Evolutionary conservation across 2,888 invertebrate species (phyloP).

Genomic region (Troides helena): DNA sequence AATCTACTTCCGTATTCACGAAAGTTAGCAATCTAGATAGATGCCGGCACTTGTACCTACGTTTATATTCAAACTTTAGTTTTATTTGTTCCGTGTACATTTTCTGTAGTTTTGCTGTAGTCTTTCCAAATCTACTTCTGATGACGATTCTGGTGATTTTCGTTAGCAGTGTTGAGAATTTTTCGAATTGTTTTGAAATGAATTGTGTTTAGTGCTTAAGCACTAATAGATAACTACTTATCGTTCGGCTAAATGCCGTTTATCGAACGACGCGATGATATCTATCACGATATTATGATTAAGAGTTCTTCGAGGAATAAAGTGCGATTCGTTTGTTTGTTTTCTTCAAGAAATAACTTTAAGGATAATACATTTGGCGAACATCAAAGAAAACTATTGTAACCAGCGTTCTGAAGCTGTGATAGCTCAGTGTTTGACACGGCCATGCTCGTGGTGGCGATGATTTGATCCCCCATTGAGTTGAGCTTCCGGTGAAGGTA

Average conservation of each 20-base stretch:
- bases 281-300: constrained; percentile 22
- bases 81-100: constrained; percentile 24
- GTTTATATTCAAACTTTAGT: constrained; percentile 29
- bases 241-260: constrained; percentile 15
- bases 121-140: constrained; percentile 4
- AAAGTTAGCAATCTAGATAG: not conserved
- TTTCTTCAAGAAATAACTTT: constrained; percentile 12
- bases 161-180: not conserved
- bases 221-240: constrained; percentile 1
- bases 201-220: not conserved
- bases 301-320: constrained; percentile 17
- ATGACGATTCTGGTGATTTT: too few species aligned
- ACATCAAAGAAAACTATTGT: not conserved
- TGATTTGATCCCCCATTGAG: too few species aligned
- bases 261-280: constrained; percentile 22
- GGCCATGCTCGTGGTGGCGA: too few species aligned
- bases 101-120: constrained; percentile 26
- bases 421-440: too few species aligned
- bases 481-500: too few species aligned
- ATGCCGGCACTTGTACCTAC: not conserved
- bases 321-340: not conserved
- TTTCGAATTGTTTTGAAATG: constrained; percentile 2
- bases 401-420: too few species aligned
- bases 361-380: constrained; percentile 11
- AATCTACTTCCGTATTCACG: not conserved